A percentile compares a stretch with the other conserved stretches of the same genome.
These are phyloP conservation scores for Caenorhabditis sp. DNA, from an alignment of 2,888 invertebrate genomes.

Conservation along the genomic window DNA sequence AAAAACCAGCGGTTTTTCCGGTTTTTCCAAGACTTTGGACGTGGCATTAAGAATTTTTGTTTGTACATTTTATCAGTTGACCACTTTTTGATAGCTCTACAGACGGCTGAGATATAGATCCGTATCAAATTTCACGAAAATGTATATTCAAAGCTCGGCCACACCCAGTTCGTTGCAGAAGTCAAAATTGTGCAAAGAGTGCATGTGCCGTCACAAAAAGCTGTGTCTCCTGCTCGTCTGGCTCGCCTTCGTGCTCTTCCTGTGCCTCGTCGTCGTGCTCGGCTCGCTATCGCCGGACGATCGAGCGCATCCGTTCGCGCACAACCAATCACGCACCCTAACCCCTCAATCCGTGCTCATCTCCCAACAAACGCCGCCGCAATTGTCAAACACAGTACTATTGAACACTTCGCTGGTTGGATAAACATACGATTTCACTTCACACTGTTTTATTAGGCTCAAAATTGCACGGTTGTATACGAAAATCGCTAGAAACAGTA, in stretches of 20 bases:
- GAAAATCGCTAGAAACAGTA: not conserved
- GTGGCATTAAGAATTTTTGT: no score
- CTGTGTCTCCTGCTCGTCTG: slow-evolving; percentile 62
- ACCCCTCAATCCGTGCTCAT: slow-evolving; percentile 27
- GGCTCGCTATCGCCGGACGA: slow-evolving; percentile 63
- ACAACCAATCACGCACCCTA: slow-evolving; percentile 39
- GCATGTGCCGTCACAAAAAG: slow-evolving; percentile 62
- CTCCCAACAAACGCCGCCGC: slow-evolving; percentile 33
- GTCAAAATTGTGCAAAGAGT: slow-evolving; percentile 51
- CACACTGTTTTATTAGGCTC: not conserved
- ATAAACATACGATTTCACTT: no score
- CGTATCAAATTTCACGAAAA: no score
- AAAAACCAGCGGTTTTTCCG: no score
- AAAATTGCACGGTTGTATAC: slow-evolving; percentile 1
- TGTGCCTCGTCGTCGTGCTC: slow-evolving; percentile 64
- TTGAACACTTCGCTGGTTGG: slow-evolving; percentile 49
- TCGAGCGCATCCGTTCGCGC: slow-evolving; percentile 58
- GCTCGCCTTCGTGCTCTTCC: slow-evolving; percentile 65
- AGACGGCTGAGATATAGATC: no score
- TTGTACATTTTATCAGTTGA: no score
- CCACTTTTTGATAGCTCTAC: no score
- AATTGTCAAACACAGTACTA: slow-evolving; percentile 16
- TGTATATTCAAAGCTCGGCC: no score
- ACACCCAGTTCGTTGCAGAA: slow-evolving; percentile 60
- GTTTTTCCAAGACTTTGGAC: no score